Conservation (phyloP, 2,888 invertebrate species). For the Hirtodrosophila cameraria region DNA sequence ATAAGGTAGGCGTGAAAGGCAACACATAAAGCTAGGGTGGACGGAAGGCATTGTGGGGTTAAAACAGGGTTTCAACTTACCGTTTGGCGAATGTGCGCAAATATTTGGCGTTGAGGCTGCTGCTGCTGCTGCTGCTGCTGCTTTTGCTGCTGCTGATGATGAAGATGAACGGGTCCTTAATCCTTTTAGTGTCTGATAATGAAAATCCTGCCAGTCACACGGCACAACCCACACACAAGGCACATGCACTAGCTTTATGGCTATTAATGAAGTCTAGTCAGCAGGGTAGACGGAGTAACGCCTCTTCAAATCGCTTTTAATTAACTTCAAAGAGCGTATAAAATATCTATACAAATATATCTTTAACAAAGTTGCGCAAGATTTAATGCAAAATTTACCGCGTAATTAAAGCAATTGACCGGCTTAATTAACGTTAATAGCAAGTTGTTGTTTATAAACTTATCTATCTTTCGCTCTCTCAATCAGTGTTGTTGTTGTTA, state of each 20-base stretch:
- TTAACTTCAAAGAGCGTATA: constrained; percentile 33
- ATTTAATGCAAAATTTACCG: constrained; percentile 43
- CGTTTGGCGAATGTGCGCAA: constrained; percentile 59
- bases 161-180: constrained; percentile 74
- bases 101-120: constrained; percentile 54
- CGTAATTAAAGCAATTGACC: constrained; percentile 49
- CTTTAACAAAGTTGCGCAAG: constrained; percentile 39
- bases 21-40: constrained; percentile 32
- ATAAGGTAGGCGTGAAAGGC: constrained; percentile 55
- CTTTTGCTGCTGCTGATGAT: no score
- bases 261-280: constrained; percentile 58
- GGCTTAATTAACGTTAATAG: constrained; percentile 59
- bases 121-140: no score
- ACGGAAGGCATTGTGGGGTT: constrained; percentile 1
- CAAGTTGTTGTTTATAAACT: constrained; percentile 23
- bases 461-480: neutral
- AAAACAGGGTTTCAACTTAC: constrained; percentile 58
- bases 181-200: constrained; percentile 76
- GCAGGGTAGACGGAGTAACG: neutral
- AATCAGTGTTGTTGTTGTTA: constrained; percentile 1
- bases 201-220: constrained; percentile 61
- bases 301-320: constrained; percentile 36
- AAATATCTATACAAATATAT: constrained; percentile 32
- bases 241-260: constrained; percentile 10
- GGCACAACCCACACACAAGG: constrained; percentile 21